Evolutionary conservation across 2,113 vertebrate genomes (phyloP).

Genomic region (Ameiurus melas): DNA sequence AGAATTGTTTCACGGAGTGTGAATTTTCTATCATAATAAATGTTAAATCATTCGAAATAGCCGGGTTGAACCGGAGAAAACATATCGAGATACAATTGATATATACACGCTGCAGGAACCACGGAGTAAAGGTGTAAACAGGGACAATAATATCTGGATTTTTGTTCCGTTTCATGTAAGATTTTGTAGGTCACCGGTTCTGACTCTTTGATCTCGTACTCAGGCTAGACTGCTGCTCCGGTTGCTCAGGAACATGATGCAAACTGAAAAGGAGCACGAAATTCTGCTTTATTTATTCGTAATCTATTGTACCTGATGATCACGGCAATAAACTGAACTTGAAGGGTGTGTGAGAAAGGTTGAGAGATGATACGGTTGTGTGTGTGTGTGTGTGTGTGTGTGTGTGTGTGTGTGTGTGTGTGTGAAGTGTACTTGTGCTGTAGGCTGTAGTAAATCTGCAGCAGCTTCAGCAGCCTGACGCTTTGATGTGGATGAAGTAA

Average conservation of each 20-base stretch:
- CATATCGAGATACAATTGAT: background rate
- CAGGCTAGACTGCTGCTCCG: background rate
- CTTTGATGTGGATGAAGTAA: slow-evolving; percentile 78
- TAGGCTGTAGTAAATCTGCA: slow-evolving; percentile 63
- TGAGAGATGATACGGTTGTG: background rate
- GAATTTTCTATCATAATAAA: no score
- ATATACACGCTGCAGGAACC: background rate
- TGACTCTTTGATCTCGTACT: slow-evolving; percentile 26
- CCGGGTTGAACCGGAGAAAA: background rate
- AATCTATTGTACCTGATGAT: background rate
- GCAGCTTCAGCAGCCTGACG: slow-evolving; percentile 67
- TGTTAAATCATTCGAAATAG: no score
- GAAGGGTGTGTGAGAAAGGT: background rate
- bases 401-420: background rate
- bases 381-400: slow-evolving; percentile 5
- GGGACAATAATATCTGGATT: background rate
- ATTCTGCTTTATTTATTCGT: slow-evolving; percentile 18
- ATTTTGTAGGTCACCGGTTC: slow-evolving; percentile 38
- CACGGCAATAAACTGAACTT: background rate
- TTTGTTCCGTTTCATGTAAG: slow-evolving; percentile 9
- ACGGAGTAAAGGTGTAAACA: background rate
- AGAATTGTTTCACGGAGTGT: background rate
- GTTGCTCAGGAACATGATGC: background rate
- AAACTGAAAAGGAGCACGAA: background rate
- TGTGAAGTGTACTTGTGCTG: slow-evolving; percentile 29